phyloP scores from a whole-genome alignment of 2,888 invertebrate species.

The Galerucella calmariensis region DNA sequence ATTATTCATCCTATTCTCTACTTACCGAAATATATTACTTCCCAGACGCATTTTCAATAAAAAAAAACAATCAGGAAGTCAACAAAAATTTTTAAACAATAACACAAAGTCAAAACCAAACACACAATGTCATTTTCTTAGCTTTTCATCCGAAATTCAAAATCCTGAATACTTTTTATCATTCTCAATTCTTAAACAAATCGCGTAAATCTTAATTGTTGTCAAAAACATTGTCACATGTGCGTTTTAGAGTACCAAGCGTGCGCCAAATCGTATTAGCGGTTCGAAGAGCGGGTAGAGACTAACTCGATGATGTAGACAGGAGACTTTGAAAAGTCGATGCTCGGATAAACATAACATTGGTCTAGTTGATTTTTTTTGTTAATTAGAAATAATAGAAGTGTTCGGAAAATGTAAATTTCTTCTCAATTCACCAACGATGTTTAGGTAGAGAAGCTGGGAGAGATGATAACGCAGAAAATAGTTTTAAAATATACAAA shows the following conservation, averaged over 20 bases:
- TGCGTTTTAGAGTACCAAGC: slow-evolving; percentile 35
- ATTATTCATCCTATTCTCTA: neutral
- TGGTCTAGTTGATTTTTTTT: slow-evolving; percentile 36
- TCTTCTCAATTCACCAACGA: too few relatives aligned
- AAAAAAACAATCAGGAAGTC: neutral
- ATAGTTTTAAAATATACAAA: too few relatives aligned
- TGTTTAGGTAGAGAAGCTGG: too few relatives aligned
- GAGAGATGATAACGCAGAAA: too few relatives aligned
- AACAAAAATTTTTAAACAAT: neutral
- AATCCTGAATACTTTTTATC: slow-evolving; percentile 7
- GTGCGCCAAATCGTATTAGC: slow-evolving; percentile 46
- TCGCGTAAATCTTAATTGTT: slow-evolving; percentile 13
- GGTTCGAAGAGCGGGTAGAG: slow-evolving; percentile 51
- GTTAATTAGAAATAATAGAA: slow-evolving; percentile 15
- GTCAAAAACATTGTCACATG: slow-evolving; percentile 30
- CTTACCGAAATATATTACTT: slow-evolving; percentile 15
- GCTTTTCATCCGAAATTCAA: neutral
- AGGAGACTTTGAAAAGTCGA: slow-evolving; percentile 31
- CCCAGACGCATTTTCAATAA: slow-evolving; percentile 7
- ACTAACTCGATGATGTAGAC: slow-evolving; percentile 49
- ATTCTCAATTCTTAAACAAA: neutral
- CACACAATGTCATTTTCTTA: slow-evolving; percentile 4
- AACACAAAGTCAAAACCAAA: neutral
- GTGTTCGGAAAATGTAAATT: neutral
- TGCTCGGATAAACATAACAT: slow-evolving; percentile 38